Evolutionary conservation across 2,113 vertebrate species (phyloP).

Genomic region (Trichomycterus rosablanca): DNA sequence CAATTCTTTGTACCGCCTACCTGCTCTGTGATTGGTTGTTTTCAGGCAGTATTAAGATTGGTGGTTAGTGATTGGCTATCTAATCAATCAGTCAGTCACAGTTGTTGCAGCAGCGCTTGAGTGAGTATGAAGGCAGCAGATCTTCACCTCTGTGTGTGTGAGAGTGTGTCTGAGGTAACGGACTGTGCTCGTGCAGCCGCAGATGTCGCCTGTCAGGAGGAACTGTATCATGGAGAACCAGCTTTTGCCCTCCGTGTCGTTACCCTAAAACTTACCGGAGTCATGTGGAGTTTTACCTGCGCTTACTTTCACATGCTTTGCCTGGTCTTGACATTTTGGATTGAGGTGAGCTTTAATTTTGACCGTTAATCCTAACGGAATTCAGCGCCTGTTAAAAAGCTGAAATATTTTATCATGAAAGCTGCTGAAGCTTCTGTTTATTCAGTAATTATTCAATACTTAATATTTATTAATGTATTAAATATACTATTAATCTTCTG

Average conservation of each 20-base stretch:
- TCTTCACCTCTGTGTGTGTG: no score
- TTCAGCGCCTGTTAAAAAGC: not conserved
- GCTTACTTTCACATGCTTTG: conserved; percentile 54
- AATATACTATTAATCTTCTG: no score
- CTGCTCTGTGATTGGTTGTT: conserved; percentile 45
- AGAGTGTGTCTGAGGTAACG: not conserved
- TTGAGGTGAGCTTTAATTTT: conserved; percentile 60
- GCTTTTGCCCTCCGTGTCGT: conserved; percentile 50
- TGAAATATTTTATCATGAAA: not conserved
- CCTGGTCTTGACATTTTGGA: conserved; percentile 55
- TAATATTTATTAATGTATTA: no score
- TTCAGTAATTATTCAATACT: no score
- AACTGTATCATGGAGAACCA: conserved; percentile 24
- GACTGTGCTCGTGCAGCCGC: not conserved
- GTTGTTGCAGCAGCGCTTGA: conserved; percentile 28
- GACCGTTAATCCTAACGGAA: not conserved
- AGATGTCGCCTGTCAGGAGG: conserved; percentile 29
- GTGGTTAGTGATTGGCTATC: conserved; percentile 49
- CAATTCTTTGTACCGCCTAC: conserved; percentile 20
- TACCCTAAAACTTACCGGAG: conserved; percentile 53
- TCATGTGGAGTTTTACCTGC: conserved; percentile 66
- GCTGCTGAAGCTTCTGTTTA: no score
- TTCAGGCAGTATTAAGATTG: not conserved
- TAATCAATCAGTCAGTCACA: conserved; percentile 45
- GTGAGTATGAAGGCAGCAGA: no score